These are phyloP conservation scores for Melanostoma scalare DNA, from an alignment of 2,888 invertebrate genomes.

Conservation along the genomic window DNA sequence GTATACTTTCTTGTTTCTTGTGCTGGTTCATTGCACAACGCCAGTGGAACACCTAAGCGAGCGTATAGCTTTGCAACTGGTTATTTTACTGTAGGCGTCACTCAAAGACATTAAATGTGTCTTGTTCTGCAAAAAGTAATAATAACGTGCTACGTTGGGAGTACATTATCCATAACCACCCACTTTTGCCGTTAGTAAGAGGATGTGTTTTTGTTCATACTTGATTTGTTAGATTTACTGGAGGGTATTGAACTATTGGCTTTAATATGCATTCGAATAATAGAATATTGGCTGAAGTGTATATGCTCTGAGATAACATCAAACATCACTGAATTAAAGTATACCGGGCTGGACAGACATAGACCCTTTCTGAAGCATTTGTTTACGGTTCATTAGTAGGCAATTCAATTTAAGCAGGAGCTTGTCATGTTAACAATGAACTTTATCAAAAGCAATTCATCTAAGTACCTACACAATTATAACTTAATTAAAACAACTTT, in stretches of 20 bases:
- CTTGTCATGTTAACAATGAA: too few relatives aligned
- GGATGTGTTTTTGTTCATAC: slow-evolving; percentile 16
- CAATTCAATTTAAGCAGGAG: too few relatives aligned
- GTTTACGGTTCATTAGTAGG: too few relatives aligned
- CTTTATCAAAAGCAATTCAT: too few relatives aligned
- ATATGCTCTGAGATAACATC: too few relatives aligned
- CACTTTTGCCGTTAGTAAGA: slow-evolving; percentile 56
- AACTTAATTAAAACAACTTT: too few relatives aligned
- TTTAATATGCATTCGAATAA: neutral
- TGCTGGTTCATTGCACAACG: slow-evolving; percentile 27
- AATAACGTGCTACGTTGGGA: slow-evolving; percentile 45
- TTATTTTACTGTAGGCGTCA: slow-evolving; percentile 62
- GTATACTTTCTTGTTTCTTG: slow-evolving; percentile 30
- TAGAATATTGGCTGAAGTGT: too few relatives aligned
- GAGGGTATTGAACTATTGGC: slow-evolving; percentile 3
- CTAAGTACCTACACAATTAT: too few relatives aligned
- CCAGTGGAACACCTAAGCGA: neutral
- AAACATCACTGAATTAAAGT: too few relatives aligned
- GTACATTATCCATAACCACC: slow-evolving; percentile 64
- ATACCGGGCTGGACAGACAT: too few relatives aligned
- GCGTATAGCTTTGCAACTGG: slow-evolving; percentile 43
- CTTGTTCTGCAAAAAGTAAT: slow-evolving; percentile 18
- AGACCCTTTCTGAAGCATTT: too few relatives aligned
- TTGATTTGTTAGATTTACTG: slow-evolving; percentile 11
- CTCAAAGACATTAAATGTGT: slow-evolving; percentile 26